A percentile compares a stretch with the other conserved stretches of the same genome.
These are phyloP conservation scores for Dilophus febrilis DNA, from an alignment of 2,888 invertebrate genomes.

Conservation along the genomic window DNA sequence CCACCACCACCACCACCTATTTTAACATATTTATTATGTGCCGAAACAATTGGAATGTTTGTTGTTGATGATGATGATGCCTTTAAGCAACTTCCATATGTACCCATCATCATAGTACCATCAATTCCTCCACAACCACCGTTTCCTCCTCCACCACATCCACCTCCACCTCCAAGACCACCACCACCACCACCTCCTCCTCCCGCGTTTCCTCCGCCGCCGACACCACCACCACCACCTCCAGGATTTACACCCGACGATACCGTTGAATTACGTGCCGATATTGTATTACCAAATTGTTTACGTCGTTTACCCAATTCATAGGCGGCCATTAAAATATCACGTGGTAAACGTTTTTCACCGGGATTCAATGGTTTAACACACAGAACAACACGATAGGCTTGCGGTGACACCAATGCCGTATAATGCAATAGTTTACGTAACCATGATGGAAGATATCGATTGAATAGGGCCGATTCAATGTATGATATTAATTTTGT, in stretches of 20 bases:
- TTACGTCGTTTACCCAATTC: conserved; percentile 64
- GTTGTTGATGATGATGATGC: too few relatives aligned
- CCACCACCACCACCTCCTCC: neutral
- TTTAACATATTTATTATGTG: conserved; percentile 35
- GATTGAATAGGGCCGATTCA: conserved; percentile 64
- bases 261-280: conserved; percentile 44
- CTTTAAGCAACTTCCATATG: too few relatives aligned
- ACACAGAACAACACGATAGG: conserved; percentile 62
- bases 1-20: conserved; percentile 7
- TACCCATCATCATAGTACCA: too few relatives aligned
- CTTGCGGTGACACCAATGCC: conserved; percentile 63
- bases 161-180: conserved; percentile 23
- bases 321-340: conserved; percentile 63
- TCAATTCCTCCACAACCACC: neutral
- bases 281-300: conserved; percentile 48
- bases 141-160: neutral
- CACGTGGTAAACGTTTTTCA: conserved; percentile 61
- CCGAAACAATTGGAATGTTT: too few relatives aligned
- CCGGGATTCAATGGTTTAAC: conserved; percentile 71
- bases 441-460: conserved; percentile 57
- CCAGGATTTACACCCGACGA: conserved; percentile 31
- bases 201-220: too few relatives aligned
- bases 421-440: conserved; percentile 59
- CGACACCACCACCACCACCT: too few relatives aligned
- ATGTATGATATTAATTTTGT: conserved; percentile 77